Evolutionary conservation across 2,113 vertebrate species (phyloP).

Genomic region (Madoqua kirkii): DNA sequence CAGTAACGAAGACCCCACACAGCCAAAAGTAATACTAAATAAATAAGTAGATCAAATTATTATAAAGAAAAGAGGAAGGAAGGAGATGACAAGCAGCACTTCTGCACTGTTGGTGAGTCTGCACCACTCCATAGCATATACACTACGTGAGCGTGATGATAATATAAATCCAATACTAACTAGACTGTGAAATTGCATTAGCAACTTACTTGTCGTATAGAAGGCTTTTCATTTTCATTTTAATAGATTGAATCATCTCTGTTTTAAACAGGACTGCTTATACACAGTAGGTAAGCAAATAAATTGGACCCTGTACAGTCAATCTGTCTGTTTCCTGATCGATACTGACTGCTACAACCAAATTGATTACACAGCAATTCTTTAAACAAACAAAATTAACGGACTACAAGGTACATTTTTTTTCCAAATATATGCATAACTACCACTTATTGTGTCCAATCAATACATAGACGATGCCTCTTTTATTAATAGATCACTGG

Average conservation of each 20-base stretch:
- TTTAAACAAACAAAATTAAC: background rate
- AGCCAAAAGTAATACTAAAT: background rate
- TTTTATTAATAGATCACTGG: background rate
- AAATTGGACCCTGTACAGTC: background rate
- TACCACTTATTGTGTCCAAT: background rate
- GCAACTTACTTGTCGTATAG: background rate
- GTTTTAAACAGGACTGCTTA: background rate
- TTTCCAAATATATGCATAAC: background rate
- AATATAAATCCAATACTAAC: background rate
- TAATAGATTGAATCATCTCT: background rate
- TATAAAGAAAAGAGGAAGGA: background rate
- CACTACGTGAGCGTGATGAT: background rate
- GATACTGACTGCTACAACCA: background rate
- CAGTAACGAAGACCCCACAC: background rate
- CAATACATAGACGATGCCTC: background rate
- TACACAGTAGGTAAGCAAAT: background rate
- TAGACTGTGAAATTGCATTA: background rate
- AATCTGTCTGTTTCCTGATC: background rate
- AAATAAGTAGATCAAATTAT: background rate
- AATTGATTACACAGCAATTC: background rate
- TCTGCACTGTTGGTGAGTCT: background rate
- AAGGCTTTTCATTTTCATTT: background rate
- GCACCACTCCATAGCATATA: too few species aligned
- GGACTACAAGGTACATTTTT: background rate
- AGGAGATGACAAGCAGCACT: fast-evolving